Conservation (phyloP, 1,140 invertebrate species). For the Copidosoma floridanum region DNA sequence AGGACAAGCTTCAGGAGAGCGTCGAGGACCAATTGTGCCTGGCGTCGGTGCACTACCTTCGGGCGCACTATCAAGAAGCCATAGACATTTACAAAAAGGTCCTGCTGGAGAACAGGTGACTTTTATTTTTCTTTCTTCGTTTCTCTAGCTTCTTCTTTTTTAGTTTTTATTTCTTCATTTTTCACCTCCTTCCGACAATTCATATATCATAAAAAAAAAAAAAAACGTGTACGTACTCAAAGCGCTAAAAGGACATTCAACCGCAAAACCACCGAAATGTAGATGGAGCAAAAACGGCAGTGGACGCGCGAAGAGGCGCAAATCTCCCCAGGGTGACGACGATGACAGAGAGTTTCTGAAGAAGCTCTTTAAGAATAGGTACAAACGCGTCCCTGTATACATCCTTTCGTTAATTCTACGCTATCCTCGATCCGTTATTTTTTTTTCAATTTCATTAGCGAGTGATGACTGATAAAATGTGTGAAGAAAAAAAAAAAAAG, state of each 20-base stretch:
- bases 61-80: slow-evolving; percentile 96
- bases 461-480: no score
- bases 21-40: slow-evolving; percentile 94
- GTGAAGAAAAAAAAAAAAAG: slow-evolving; percentile 12
- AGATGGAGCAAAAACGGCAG: background rate
- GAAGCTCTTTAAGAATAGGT: slow-evolving; percentile 5
- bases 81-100: slow-evolving; percentile 98
- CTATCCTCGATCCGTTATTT: background rate
- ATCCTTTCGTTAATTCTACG: no score
- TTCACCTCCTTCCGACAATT: background rate
- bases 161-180: background rate
- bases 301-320: background rate
- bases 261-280: no score
- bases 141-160: no score
- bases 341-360: slow-evolving; percentile 3
- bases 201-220: no score
- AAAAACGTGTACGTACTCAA: no score
- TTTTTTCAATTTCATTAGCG: background rate
- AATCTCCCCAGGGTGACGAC: background rate
- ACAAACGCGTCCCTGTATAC: no score
- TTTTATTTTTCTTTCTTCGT: no score
- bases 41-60: slow-evolving; percentile 93
- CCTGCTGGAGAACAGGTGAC: slow-evolving; percentile 83
- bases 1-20: slow-evolving; percentile 74
- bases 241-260: no score